Base-by-base conservation (phyloP, 2,113 vertebrate species). In the Motacilla tschutschensis region DNA sequence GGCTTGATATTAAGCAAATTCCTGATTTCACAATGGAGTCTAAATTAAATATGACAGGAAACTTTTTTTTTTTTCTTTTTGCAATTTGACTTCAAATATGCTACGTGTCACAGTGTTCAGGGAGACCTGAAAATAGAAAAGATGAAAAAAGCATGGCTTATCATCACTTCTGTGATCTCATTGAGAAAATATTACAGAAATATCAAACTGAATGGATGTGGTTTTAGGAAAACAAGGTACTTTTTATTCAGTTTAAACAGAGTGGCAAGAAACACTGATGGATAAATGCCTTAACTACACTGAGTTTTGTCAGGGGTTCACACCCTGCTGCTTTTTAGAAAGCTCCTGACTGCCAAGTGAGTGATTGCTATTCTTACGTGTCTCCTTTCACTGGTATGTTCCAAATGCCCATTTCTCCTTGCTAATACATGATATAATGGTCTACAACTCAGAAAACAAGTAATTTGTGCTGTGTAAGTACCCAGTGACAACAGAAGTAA, bases 121-220 rank as follows among this genome's bases (percentile, higher is more conserved):
- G 28, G 28, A 46, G 58, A 82, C 63, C 36, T 40, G 65, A 86
- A 75, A 65, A 76, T 8, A 65, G 43, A 33, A 66, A 71, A 63
- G 40, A 73, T 51, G 47, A 84, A 54, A 79, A 83, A 65, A 93
- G 65, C 51, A 73, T 38, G 40, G 53, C 62, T 79, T 82, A 69
- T 83, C 85, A 87, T 77, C 74, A 62, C 41, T 92, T 89, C 31
- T 35, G 54, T 35, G 60, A 72, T 73, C 80, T 83, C 54, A 93
- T 14, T 88, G 47, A 82, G 67, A 62, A 88, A 80, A 63, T 51
- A 86, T 29, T 69, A 67, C 66, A 72, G 51, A 93, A 89, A 58
- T 24, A 74, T 17, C 69, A 84, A 77, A 47, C 21, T 21, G 18
- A 89, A 84, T 50, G 26, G 48, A 46, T 21, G 26, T 22, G 2